A percentile compares a stretch with the other conserved stretches of the same genome.
These are phyloP conservation scores for Andrena fulva DNA, from an alignment of 2,888 invertebrate genomes.

Conservation along the genomic window DNA sequence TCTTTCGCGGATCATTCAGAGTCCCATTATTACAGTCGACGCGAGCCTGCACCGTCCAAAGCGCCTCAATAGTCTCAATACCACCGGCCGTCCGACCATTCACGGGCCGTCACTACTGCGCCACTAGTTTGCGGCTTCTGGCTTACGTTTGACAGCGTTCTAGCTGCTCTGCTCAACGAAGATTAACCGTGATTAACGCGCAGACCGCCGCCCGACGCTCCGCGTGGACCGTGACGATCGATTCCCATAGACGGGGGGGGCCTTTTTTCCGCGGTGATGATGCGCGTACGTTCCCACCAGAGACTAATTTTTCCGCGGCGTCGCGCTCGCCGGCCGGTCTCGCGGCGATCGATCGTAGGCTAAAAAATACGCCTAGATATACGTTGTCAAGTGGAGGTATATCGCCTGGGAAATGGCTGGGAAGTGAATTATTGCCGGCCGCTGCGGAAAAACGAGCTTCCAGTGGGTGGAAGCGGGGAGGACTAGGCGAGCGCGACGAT, in stretches of 20 bases:
- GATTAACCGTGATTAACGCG: conserved; percentile 60
- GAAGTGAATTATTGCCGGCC: conserved; percentile 81
- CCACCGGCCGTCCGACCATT: conserved; percentile 63
- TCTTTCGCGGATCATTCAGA: conserved; percentile 2
- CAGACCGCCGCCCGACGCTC: background rate
- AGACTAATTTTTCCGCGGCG: background rate
- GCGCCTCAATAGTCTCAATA: conserved; percentile 30
- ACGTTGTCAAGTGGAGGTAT: conserved; percentile 78
- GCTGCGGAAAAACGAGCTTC: conserved; percentile 73
- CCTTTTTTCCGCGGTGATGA: background rate
- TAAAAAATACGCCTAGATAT: conserved; percentile 65
- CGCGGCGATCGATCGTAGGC: conserved; percentile 47
- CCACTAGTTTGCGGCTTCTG: conserved; percentile 49
- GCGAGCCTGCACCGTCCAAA: background rate
- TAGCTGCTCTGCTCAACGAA: conserved; percentile 60
- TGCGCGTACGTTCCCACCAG: background rate
- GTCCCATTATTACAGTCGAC: background rate
- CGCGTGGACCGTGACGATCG: background rate
- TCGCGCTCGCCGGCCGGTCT: conserved; percentile 22
- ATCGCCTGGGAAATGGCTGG: conserved; percentile 80
- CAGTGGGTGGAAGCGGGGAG: background rate
- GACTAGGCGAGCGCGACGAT: conserved; percentile 16
- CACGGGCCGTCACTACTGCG: conserved; percentile 61
- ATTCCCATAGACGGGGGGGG: background rate
- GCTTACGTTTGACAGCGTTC: conserved; percentile 60